Base-by-base conservation (phyloP, 2,797 vertebrate species). In the Hemitrygon akajei region DNA sequence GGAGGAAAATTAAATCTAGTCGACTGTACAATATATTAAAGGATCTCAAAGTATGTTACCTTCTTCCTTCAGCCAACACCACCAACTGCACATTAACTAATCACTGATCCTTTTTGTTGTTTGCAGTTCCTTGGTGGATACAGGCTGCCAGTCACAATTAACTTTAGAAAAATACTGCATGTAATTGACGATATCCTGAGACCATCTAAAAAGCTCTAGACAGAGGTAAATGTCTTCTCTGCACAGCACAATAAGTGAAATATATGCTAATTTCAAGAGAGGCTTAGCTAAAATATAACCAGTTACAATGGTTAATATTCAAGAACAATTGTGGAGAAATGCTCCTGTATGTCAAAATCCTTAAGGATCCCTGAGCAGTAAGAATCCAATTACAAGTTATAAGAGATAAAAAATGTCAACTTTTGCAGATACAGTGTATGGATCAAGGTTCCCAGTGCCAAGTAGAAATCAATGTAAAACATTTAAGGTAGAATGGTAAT, bases 351-450 rank as follows among this genome's bases (percentile, higher is more conserved):
- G 25, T 89, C 60, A 89, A 89, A 34, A 20, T 89, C n/a, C 86
- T 89, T 69, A 34, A 89, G 86, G 63, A 89, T 37, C 86, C 63
- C 63, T 37, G 86, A 89, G 86, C n/a, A 27, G 56, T 12, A 58
- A 63, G 56, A 66, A 89, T 69, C 86, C 86, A 89, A 89, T 89
- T 89, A 89, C n/a, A 63, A 89, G 63, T 69, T 89, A 69, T 89
- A 34, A 34, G n/a, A 37, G 63, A 7, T 89, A 7, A 89, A 69
- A 89, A 89, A 69, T 66, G 60, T 66, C 69, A 66, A 89, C 86
- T 89, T 89, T 34, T n/a, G 9, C 63, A 69, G 63, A 89, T 37
- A 20, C 25, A 37, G 66, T 47, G 4, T 47, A 47, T 47, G 47
- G 86, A 34, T 69, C 86, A 89, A 89, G 60, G n/a, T 86, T 86